Percentiles rank a stretch among this genome's conserved stretches.
Evolutionary conservation across 2,888 invertebrate genomes (phyloP).

Genomic region (Agrotis puta): DNA sequence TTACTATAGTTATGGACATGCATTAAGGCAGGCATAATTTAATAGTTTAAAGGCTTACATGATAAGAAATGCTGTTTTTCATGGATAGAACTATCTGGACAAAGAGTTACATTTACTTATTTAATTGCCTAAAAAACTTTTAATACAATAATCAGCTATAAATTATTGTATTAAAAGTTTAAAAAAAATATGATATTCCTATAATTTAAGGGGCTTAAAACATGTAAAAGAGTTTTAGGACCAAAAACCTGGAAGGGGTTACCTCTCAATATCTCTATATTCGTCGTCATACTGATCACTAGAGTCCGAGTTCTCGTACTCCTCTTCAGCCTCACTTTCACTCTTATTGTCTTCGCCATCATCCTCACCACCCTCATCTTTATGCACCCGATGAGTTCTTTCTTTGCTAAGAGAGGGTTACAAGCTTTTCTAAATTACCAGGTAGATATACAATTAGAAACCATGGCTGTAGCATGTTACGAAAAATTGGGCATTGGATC

Average conservation of each 20-base stretch:
- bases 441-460: background rate
- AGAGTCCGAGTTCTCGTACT: slow-evolving; percentile 73
- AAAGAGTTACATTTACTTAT: background rate
- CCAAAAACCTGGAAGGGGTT: slow-evolving; percentile 11
- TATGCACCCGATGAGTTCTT: slow-evolving; percentile 52
- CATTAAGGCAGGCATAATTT: background rate
- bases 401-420: slow-evolving; percentile 64
- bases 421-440: background rate
- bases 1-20: no score
- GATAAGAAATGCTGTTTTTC: background rate
- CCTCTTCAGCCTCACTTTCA: slow-evolving; percentile 73
- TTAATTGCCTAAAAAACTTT: no score
- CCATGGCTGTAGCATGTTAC: background rate
- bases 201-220: no score
- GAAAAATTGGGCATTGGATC: background rate
- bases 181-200: no score
- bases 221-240: no score
- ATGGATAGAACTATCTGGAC: background rate
- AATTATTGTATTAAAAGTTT: no score
- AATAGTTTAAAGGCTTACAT: background rate
- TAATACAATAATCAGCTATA: no score
- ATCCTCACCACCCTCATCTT: slow-evolving; percentile 66
- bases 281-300: slow-evolving; percentile 76
- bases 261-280: slow-evolving; percentile 76
- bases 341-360: slow-evolving; percentile 64